These are phyloP conservation scores for Sclerurus mexicanus DNA, from an alignment of 2,113 vertebrate genomes.

Conservation along the genomic window DNA sequence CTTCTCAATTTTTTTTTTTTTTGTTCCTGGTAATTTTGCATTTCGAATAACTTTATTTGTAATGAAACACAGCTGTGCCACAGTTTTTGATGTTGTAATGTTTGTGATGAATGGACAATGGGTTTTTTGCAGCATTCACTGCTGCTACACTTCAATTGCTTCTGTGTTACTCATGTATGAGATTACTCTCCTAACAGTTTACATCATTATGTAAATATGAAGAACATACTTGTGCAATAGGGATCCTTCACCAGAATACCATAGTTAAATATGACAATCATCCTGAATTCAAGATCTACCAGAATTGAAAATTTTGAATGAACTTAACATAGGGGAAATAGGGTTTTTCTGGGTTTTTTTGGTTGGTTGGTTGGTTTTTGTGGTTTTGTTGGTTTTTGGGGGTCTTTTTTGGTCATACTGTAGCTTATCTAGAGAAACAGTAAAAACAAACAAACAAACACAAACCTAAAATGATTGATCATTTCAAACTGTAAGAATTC, in stretches of 20 bases:
- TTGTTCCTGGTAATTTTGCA: background rate
- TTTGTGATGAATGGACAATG: background rate
- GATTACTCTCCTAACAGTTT: background rate
- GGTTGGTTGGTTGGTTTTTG: too few relatives aligned
- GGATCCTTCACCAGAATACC: background rate
- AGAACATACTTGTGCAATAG: background rate
- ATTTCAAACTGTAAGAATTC: background rate
- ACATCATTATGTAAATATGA: background rate
- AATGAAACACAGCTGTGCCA: background rate
- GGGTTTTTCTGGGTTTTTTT: background rate
- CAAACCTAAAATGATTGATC: rapidly evolving
- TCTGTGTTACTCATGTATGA: background rate
- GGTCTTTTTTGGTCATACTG: too few relatives aligned
- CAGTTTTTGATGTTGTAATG: background rate
- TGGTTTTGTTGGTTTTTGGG: too few relatives aligned
- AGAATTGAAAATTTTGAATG: background rate
- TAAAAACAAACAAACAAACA: background rate
- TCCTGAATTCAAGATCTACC: background rate
- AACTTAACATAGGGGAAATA: background rate
- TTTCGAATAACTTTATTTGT: background rate
- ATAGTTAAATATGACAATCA: background rate
- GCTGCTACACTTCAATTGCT: background rate
- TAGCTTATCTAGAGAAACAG: background rate
- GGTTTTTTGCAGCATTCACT: background rate
- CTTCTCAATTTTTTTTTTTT: background rate